phyloP scores from a whole-genome alignment of 2,113 vertebrate species.

The Muntiacus reevesi region DNA sequence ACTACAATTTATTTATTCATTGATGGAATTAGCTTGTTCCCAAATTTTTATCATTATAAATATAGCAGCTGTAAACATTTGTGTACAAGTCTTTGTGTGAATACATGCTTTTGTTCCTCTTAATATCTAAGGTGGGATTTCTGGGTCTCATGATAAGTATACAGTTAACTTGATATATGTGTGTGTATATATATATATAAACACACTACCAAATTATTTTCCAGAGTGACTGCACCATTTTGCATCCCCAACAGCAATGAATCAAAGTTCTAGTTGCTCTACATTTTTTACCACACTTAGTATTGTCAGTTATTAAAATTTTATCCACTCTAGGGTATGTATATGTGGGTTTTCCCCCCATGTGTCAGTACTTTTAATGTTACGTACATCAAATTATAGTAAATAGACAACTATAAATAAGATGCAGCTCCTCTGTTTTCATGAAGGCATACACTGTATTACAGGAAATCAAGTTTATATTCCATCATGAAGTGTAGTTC shows the following conservation, averaged over 20 bases:
- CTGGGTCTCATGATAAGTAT: neutral
- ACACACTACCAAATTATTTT: neutral
- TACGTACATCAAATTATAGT: neutral
- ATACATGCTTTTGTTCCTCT: neutral
- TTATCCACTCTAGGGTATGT: neutral
- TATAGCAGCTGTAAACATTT: neutral
- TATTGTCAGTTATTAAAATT: neutral
- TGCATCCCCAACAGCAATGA: neutral
- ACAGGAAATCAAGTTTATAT: neutral
- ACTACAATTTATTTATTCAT: neutral
- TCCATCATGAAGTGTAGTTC: neutral
- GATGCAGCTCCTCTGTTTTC: neutral
- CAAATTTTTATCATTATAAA: neutral
- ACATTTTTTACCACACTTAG: neutral
- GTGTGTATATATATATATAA: neutral
- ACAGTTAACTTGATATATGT: neutral
- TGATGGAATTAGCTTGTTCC: neutral
- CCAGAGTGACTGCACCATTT: neutral
- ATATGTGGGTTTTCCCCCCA: neutral
- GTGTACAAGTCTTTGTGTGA: neutral
- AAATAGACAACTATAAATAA: neutral
- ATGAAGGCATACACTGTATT: neutral
- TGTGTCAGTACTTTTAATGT: neutral
- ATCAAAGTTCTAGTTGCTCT: neutral
- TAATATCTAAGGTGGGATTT: neutral